Conservation (phyloP, 1,140 invertebrate genomes). For the Brachionus sp. region DNA sequence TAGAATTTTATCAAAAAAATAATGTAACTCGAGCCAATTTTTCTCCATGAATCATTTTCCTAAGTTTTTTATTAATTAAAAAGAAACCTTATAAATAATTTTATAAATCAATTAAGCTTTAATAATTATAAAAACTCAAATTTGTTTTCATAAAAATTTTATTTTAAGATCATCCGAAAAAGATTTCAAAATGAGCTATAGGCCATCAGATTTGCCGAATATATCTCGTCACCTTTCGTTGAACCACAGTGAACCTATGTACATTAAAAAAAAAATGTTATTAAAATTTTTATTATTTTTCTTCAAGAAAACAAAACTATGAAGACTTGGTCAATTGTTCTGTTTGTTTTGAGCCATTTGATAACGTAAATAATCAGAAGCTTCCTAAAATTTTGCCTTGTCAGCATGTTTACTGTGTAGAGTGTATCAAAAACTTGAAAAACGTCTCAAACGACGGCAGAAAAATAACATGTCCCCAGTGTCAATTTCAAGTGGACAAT, state of each 20-base stretch:
- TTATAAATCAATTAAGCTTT: slow-evolving; percentile 19
- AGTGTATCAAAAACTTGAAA: slow-evolving; percentile 39
- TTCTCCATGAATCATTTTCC: background rate
- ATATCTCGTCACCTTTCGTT: slow-evolving; percentile 6
- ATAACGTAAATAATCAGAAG: background rate
- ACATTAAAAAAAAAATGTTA: background rate
- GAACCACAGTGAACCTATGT: background rate
- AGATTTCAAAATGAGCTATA: slow-evolving; percentile 13
- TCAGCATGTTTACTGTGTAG: slow-evolving; percentile 38
- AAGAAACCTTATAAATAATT: slow-evolving; percentile 7
- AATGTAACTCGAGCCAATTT: background rate
- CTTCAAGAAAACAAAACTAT: slow-evolving; percentile 22
- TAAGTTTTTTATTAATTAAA: slow-evolving; percentile 14
- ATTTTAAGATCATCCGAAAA: background rate
- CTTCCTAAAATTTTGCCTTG: slow-evolving; percentile 43
- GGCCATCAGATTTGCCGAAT: slow-evolving; percentile 12
- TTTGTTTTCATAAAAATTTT: background rate
- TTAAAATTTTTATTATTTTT: background rate
- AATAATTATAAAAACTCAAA: background rate
- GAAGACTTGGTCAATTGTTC: slow-evolving; percentile 42
- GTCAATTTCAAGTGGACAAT: slow-evolving; percentile 11
- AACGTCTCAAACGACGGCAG: background rate
- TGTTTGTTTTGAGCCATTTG: slow-evolving; percentile 23
- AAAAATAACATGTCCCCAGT: slow-evolving; percentile 25
- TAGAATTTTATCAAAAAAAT: slow-evolving; percentile 3